Percentiles rank a stretch among this genome's conserved stretches.
Conservation (phyloP, 2,113 vertebrate genomes). For the Oryctolagus cuniculus region mOryCun1.1 NC_091443.1:21874501-21875000, state of each 20-base stretch:
- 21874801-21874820: background rate
- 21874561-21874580: background rate
- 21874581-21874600: background rate
- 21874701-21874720: background rate
- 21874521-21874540: background rate
- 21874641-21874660: background rate
- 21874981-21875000: background rate
- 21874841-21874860: background rate
- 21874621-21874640: background rate
- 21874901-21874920: background rate
- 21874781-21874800: background rate
- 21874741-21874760: slow-evolving; percentile 7
- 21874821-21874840: background rate
- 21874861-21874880: background rate
- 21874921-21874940: background rate
- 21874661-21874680: background rate
- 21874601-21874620: background rate
- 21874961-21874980: background rate
- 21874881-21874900: background rate
- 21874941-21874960: background rate
- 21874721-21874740: background rate
- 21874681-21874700: background rate
- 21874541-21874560: background rate
- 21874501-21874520: background rate
- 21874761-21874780: background rate